These are phyloP conservation scores for Penaeus japonicus DNA, from an alignment of 1,140 invertebrate genomes.

Conservation along the genomic window DNA sequence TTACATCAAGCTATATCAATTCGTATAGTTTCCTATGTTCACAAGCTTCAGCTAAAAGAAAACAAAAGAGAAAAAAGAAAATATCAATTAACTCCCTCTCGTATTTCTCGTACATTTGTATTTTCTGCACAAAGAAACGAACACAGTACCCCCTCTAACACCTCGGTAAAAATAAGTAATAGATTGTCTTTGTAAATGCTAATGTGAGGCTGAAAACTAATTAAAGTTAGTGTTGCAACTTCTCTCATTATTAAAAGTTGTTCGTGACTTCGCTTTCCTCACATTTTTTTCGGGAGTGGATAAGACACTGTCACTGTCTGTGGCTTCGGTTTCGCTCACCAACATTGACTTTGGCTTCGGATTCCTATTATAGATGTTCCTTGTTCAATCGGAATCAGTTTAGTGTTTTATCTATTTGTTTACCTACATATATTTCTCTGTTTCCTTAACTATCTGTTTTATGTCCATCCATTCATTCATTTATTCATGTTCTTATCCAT, in stretches of 20 bases:
- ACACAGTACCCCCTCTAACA: neutral
- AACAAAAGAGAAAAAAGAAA: too few relatives aligned
- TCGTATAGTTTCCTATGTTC: too few relatives aligned
- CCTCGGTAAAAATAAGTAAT: neutral
- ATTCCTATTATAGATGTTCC: too few relatives aligned
- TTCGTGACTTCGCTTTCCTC: neutral
- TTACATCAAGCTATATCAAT: too few relatives aligned
- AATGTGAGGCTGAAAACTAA: constrained; percentile 45
- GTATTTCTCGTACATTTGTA: too few relatives aligned
- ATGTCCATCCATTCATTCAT: neutral
- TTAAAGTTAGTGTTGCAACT: constrained; percentile 44
- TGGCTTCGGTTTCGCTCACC: neutral
- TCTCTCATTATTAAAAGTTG: constrained; percentile 54
- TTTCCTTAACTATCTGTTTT: neutral
- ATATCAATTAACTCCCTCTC: too few relatives aligned
- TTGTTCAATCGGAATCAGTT: too few relatives aligned
- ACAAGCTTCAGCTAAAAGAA: too few relatives aligned
- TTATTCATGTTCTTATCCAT: neutral
- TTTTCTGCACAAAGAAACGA: neutral
- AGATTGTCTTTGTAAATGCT: constrained; percentile 49
- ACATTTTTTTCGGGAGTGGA: neutral
- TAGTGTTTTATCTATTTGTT: too few relatives aligned
- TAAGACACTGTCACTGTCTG: neutral
- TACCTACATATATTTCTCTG: neutral
- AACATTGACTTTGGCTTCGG: too few relatives aligned